phyloP scores from a whole-genome alignment of 1,140 invertebrate genomes.

The Bilobella aurantiaca region DNA sequence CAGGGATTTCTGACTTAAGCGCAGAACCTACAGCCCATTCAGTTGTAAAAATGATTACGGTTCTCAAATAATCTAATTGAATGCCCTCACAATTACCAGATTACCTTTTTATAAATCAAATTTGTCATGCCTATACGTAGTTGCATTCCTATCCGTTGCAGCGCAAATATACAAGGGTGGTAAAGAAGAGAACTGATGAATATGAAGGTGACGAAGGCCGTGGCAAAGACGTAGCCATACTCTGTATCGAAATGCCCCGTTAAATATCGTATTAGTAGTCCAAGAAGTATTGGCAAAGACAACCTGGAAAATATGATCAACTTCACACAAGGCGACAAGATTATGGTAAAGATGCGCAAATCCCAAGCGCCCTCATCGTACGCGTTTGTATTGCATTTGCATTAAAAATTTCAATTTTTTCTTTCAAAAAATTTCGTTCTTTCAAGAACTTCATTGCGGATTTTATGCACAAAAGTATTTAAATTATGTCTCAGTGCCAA shows the following conservation, averaged over 20 bases:
- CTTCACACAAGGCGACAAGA: background rate
- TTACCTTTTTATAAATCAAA: slow-evolving; percentile 51
- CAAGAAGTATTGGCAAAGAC: slow-evolving; percentile 35
- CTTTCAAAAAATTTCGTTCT: background rate
- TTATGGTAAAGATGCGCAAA: background rate
- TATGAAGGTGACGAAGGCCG: slow-evolving; percentile 40
- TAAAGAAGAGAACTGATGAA: slow-evolving; percentile 43
- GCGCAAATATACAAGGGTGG: slow-evolving; percentile 50
- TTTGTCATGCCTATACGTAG: slow-evolving; percentile 47
- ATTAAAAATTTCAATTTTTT: no score
- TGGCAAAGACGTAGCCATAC: slow-evolving; percentile 36
- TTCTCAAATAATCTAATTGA: background rate
- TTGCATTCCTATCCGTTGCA: slow-evolving; percentile 45
- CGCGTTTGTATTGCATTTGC: no score
- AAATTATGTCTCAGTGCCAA: background rate
- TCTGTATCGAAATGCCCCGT: slow-evolving; percentile 15
- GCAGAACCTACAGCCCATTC: slow-evolving; percentile 23
- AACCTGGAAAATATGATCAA: slow-evolving; percentile 31
- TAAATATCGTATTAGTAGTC: slow-evolving; percentile 39
- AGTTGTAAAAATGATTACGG: background rate
- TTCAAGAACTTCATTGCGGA: background rate
- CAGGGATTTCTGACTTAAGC: slow-evolving; percentile 39
- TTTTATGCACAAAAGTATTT: background rate
- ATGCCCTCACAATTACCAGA: no score
- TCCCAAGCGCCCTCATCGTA: no score